Base-by-base conservation (phyloP, 2,113 vertebrate genomes). In the Cebidichthys violaceus region DNA sequence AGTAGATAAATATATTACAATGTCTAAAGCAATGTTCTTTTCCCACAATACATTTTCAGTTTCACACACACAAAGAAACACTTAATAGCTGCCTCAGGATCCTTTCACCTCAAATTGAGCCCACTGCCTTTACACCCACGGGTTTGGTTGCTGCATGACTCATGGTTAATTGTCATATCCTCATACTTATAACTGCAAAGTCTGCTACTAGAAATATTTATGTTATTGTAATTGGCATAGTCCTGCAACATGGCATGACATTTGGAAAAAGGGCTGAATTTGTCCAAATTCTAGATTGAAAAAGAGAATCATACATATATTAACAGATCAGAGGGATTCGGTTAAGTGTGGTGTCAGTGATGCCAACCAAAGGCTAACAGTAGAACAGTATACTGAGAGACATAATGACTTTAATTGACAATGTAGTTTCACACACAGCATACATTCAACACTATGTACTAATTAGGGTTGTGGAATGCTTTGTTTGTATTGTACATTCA, bases 41-140 rank as follows among this genome's bases (percentile, higher is more conserved):
- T 61, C 68, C 85, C 87, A 74, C 86, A 90, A 84, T 66, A 27
- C 45, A 6, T 82, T 86, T 86, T 91, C 86, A 83, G 80, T 92
- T 93, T 90, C 89, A 90, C 74, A 89, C 55, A 78, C 67, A 66
- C 2, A 15, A 54, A 60, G 60, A 81, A 69, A 74, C 0, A 62
- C 54, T 33, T 68, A 73, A 81, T 33, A 52, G 57, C 61, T 76
- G 43, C 69, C 52, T 75, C 59, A n/a, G 77, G 72, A 78, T 67
- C 70, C 76, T 71, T 60, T 84, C 14, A 83, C 73, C 73, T 86
- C 72, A 77, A 59, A 71, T 52, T 29, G 22, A 70, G 67, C 80
- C 60, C 39, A 41, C 0, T 74, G 75, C 33, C 35, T 74, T 10
- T 13, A 81, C 77, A 37, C 86, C 88, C 79, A 90, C 83, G 6